A percentile compares a stretch with the other conserved stretches of the same genome.
Evolutionary conservation across 2,797 vertebrate species (phyloP).

Genomic region (Rhodeus uyekii): DNA sequence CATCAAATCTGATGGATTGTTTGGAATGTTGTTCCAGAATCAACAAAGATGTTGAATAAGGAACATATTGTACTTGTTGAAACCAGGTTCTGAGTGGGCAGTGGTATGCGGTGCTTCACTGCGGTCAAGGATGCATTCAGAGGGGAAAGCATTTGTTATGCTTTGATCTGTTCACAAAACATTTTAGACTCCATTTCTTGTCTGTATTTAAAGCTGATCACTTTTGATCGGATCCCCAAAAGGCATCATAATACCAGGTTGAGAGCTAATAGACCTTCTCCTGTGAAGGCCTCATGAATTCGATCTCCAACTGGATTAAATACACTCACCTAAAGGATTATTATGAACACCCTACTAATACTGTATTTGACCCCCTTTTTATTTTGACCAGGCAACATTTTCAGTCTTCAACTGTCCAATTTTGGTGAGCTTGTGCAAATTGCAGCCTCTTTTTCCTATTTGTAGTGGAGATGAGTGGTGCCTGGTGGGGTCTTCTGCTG

Average conservation of each 20-base stretch:
- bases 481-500: too few species aligned
- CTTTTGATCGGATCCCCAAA: neutral
- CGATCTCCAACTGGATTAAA: too few species aligned
- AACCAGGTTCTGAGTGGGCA: neutral
- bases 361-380: too few species aligned
- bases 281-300: too few species aligned
- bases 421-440: too few species aligned
- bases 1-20: neutral
- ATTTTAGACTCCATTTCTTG: neutral
- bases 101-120: neutral
- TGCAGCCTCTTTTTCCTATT: too few species aligned
- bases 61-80: neutral
- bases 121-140: neutral
- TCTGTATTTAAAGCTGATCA: neutral
- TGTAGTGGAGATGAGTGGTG: too few species aligned
- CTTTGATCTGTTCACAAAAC: neutral
- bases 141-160: neutral
- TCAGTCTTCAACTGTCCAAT: too few species aligned
- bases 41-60: neutral
- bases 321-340: too few species aligned
- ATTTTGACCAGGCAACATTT: too few species aligned
- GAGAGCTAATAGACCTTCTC: too few species aligned
- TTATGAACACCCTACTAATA: too few species aligned
- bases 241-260: neutral
- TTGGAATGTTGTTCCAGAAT: neutral